Evolutionary conservation across 2,888 invertebrate genomes (phyloP), one percentile per base, ranked within the genome.

Genomic region (Scaptomyza flava): DNA sequence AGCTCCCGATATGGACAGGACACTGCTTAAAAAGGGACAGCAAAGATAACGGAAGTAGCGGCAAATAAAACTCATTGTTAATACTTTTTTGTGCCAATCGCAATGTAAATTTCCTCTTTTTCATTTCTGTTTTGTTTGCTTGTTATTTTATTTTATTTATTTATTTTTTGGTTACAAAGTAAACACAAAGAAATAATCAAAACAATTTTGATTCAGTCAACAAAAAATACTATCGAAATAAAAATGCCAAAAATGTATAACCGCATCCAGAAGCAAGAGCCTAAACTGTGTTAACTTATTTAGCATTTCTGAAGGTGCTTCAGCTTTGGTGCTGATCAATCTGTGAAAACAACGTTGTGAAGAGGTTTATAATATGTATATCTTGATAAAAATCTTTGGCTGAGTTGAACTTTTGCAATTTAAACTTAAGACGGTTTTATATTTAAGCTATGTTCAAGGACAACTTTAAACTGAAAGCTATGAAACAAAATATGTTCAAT

Each of bases 41-140:
- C 62, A 51, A 17, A 85, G 85, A 85, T 85, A 85, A 77, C 79
- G 82, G 75, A 75, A 82, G 65, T 71, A 69, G 66, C 77, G 71
- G 65, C 64, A 80, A 81, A 81, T 79, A 81, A 81, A 79, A 71
- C 72, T 74, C 87, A 73, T 74, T 87, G 78, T 87, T 54, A 66
- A 62, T 54, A 59, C 58, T 59, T 61, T 62, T 17, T 58, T 53
- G 51, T 38, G 50, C 45, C 43, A 45, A 43, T 54, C 68, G 68
- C 56, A 70, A 76, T 69, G 75, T 34, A 75, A 66, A 68, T 60
- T 72, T 59, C 41, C 11, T n/a, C 30, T 23, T 60, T 48, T 56
- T 31, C 34, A n/a, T 34, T 2, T n/a, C 27, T 3, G 9, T 20
- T 20, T 20, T 38, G 9, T 41, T 17, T 3, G 9, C 12, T 17